Base-by-base conservation (phyloP, 2,888 invertebrate species). In the Phortica magna region DNA sequence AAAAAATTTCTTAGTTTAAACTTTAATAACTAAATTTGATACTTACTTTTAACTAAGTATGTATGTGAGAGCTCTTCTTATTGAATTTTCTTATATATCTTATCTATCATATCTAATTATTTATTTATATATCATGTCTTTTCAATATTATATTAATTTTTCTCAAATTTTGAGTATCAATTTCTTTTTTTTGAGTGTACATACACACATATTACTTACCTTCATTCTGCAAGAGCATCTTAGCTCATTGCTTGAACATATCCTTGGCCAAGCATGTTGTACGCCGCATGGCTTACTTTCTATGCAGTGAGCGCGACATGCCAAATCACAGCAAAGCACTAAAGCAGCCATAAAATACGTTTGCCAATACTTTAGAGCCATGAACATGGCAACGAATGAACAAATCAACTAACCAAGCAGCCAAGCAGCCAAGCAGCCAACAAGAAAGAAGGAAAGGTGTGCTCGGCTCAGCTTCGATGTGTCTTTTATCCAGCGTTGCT, bases 271-370 rank as follows among this genome's bases (percentile, higher is more conserved):
- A 53, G 53, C 53, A 4, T n/a, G n/a, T n/a, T n/a, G n/a, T n/a
- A n/a, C n/a, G n/a, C n/a, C 31, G 2, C 53, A 53, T 53, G 53
- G 53, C 53, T n/a, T 53, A 53, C 10, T n/a, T 53, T 53, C 12
- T 53, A n/a, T 53, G 53, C n/a, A 53, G 12, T 7, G 53, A 53
- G 7, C 2, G 53, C 53, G n/a, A n/a, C 12, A 10, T 53, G 53
- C 59, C 31, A 65, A 65, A 65, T 65, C 65, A 39, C 65, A 39
- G n/a, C 41, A 19, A 65, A 65, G 65, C 17, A 43, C 70, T 70
- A 14, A 48, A 70, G 70, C 70, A 53, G 53, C 48, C 53, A 70
- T 70, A 70, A 70, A 70, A 70, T 53, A 53, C 53, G n/a, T 12
- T 12, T 70, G 22, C 65, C 31, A 41, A 41, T 41, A 65, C 31